Evolutionary conservation across 2,888 invertebrate species (phyloP).

Genomic region (Tachystola acroxantha): DNA sequence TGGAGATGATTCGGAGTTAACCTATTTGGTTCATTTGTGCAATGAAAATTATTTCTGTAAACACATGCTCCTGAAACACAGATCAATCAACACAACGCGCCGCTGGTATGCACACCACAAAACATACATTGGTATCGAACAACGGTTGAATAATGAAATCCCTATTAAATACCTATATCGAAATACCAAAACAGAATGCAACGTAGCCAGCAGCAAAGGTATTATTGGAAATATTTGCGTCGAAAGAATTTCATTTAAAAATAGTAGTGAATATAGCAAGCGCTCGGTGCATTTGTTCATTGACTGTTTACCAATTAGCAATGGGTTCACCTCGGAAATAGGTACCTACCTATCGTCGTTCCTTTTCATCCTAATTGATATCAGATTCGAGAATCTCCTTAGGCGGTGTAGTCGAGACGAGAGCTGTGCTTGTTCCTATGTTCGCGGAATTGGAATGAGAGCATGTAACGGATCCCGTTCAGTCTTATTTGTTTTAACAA

Average conservation of each 20-base stretch:
- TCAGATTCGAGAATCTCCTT: slow-evolving; percentile 43
- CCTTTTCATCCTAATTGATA: slow-evolving; percentile 41
- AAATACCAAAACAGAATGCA: slow-evolving; percentile 35
- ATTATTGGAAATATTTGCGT: slow-evolving; percentile 58
- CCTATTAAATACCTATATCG: slow-evolving; percentile 58
- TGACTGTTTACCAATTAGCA: slow-evolving; percentile 65
- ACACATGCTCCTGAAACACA: slow-evolving; percentile 10
- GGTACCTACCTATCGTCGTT: too few species aligned
- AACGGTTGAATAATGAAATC: slow-evolving; percentile 54
- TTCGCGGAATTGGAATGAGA: slow-evolving; percentile 17
- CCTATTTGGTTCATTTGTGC: too few species aligned
- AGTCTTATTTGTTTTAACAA: slow-evolving; percentile 33
- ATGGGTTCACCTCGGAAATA: slow-evolving; percentile 24
- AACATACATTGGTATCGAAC: slow-evolving; percentile 37
- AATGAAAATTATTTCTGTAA: too few species aligned
- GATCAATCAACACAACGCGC: slow-evolving; percentile 26
- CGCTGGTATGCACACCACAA: slow-evolving; percentile 18
- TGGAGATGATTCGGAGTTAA: too few species aligned
- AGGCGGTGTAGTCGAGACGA: slow-evolving; percentile 21
- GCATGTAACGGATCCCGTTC: slow-evolving; percentile 22
- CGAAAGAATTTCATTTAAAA: slow-evolving; percentile 70
- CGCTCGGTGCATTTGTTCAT: slow-evolving; percentile 42
- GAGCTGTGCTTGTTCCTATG: slow-evolving; percentile 17
- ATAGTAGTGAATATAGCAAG: slow-evolving; percentile 43
- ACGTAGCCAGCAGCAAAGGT: slow-evolving; percentile 39